Percentiles rank a stretch among this genome's conserved stretches.
phyloP scores from a whole-genome alignment of 1,140 invertebrate genomes.

The Platyscapa corneri region DNA sequence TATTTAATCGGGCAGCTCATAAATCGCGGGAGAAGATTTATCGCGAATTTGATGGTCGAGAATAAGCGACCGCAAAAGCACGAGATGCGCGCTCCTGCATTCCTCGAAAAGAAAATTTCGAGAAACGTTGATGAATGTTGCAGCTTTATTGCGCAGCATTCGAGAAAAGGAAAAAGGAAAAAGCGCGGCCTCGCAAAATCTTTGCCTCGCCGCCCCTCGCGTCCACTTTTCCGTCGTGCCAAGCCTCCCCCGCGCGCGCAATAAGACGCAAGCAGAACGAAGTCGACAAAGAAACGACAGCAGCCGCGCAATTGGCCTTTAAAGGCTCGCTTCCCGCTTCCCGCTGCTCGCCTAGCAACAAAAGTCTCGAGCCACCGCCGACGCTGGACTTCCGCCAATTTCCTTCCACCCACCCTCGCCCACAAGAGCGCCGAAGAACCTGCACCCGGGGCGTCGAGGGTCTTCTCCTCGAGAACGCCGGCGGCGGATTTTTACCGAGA shows the following conservation, averaged over 20 bases:
- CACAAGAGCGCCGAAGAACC: background rate
- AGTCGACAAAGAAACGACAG: conserved; percentile 16
- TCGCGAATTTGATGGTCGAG: background rate
- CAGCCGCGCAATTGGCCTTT: conserved; percentile 30
- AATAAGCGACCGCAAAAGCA: background rate
- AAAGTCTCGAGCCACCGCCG: conserved; percentile 51
- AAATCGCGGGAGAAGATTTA: background rate
- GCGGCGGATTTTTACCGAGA: conserved; percentile 5
- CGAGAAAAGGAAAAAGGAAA: background rate
- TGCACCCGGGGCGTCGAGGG: conserved; percentile 18
- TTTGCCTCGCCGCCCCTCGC: background rate
- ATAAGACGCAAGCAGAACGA: background rate
- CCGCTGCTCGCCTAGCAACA: conserved; percentile 37
- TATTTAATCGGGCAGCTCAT: background rate
- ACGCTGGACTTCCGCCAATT: conserved; percentile 62
- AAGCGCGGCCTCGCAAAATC: background rate
- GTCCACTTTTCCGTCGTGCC: conserved; percentile 5
- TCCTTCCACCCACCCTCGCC: background rate
- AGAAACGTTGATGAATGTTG: conserved; percentile 10
- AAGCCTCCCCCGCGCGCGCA: background rate
- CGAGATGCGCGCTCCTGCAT: background rate
- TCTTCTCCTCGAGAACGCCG: conserved; percentile 14
- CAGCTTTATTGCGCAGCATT: background rate
- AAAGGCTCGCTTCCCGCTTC: conserved; percentile 11
- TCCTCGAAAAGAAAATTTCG: background rate